A percentile compares a stretch with the other conserved stretches of the same genome.
These are phyloP conservation scores for Polydrusus tereticollis DNA, from an alignment of 2,888 invertebrate genomes.

Conservation along the genomic window DNA sequence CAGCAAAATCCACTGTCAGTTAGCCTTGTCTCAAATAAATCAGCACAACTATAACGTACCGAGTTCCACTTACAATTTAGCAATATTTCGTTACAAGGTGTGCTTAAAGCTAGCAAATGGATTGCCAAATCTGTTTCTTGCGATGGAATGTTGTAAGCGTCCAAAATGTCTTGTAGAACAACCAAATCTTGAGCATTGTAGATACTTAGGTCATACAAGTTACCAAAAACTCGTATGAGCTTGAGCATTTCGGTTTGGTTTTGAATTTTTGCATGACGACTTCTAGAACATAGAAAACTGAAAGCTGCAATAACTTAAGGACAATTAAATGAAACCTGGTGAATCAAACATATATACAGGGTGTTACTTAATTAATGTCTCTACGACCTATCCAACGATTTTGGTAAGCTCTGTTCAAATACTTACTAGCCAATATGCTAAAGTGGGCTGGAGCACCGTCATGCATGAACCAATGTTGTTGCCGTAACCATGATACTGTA, in stretches of 20 bases:
- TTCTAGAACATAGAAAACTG: slow-evolving; percentile 28
- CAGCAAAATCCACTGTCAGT: slow-evolving; percentile 74
- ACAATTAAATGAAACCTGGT: too few species aligned
- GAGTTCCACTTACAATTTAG: slow-evolving; percentile 69
- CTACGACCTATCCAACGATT: too few species aligned
- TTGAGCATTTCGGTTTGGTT: slow-evolving; percentile 37
- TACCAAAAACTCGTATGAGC: slow-evolving; percentile 57
- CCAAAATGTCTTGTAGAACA: slow-evolving; percentile 51
- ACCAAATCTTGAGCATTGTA: slow-evolving; percentile 33
- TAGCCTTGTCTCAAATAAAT: slow-evolving; percentile 67
- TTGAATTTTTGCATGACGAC: slow-evolving; percentile 6
- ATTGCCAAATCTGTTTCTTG: slow-evolving; percentile 5
- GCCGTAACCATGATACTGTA: too few species aligned
- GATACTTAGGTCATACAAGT: slow-evolving; percentile 57
- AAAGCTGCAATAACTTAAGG: neutral
- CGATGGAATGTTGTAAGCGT: slow-evolving; percentile 43
- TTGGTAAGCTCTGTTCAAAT: too few species aligned
- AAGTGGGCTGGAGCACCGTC: too few species aligned
- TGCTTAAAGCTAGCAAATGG: slow-evolving; percentile 58
- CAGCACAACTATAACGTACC: slow-evolving; percentile 62
- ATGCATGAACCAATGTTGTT: too few species aligned
- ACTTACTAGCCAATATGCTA: too few species aligned
- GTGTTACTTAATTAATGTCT: too few species aligned
- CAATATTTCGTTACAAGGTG: slow-evolving; percentile 70
- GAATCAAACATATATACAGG: too few species aligned